A percentile compares a stretch with the other conserved stretches of the same genome.
phyloP scores from a whole-genome alignment of 2,113 vertebrate genomes.

The Panthera leo region DNA sequence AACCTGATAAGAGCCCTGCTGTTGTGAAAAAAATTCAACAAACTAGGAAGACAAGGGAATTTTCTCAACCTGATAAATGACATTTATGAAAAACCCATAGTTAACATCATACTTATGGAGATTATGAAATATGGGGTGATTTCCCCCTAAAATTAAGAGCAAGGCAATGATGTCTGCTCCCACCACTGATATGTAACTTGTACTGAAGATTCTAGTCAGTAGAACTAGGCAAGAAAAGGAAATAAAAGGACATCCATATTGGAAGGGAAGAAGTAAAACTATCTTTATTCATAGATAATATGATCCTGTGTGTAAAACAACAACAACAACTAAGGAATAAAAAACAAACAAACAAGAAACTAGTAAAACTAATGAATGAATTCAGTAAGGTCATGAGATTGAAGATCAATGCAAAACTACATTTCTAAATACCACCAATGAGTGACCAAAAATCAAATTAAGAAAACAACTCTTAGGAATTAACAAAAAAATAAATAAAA shows the following conservation, averaged over 20 bases:
- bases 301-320: not conserved
- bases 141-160: not conserved
- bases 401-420: not conserved
- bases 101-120: not conserved
- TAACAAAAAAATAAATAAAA: not conserved
- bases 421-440: not conserved
- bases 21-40: not conserved
- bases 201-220: not conserved
- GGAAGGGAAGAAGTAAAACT: not conserved
- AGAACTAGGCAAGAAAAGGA: not conserved
- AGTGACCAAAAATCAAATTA: not conserved
- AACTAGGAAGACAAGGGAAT: not conserved
- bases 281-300: not conserved
- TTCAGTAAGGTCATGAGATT: not conserved
- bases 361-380: not conserved
- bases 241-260: not conserved
- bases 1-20: not conserved
- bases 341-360: not conserved
- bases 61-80: not conserved
- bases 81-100: not conserved
- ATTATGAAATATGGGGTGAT: not conserved
- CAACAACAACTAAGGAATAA: not conserved
- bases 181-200: not conserved
- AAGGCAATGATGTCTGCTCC: not conserved
- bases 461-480: not conserved